Evolutionary conservation across 2,888 invertebrate species (phyloP), one percentile per base, ranked within the genome.

Genomic region (Teleogryllus oceanicus): DNA sequence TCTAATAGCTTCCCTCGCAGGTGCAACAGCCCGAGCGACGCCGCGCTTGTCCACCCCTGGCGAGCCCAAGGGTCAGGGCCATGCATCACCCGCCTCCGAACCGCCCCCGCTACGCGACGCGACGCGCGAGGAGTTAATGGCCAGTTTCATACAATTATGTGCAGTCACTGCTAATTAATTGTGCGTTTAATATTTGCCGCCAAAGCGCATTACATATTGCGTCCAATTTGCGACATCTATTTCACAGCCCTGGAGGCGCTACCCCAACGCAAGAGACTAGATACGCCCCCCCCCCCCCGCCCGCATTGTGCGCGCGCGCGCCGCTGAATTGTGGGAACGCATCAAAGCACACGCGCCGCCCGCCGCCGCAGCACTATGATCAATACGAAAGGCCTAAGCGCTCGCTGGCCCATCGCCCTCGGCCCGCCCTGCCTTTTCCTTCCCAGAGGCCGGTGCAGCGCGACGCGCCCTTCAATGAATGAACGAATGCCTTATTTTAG

Each of bases 111-210:
- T 10, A 0, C 8, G 37, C 37, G 37, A 37, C 37, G 37, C 37
- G 37, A 5, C 37, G 37, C 37, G 37, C 37, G 62, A 62, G 16
- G 62, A 62, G 62, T 62, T 62, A 62, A 62, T 62, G 62, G 62
- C 13, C 62, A 62, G n/a, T 62, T 62, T 62, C 62, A 62, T 62
- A 62, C 62, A 62, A 62, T 62, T 62, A 62, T 62, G 62, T n/a
- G 62, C 62, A 62, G 62, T 62, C 62, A 16, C 62, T 62, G 62
- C 62, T 62, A 62, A 62, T 62, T 62, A 62, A 62, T 62, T 62
- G n/a, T n/a, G 62, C 13, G 62, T 62, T 62, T 62, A 62, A 62
- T 62, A 62, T 62, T 62, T 62, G 62, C 62, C 62, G n/a, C 62
- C 16, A 62, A 62, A 62, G 62, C 62, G 62, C n/a, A 62, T 62